Evolutionary conservation across 1,140 invertebrate species (phyloP).

Genomic region (Amyelois transitella): DNA sequence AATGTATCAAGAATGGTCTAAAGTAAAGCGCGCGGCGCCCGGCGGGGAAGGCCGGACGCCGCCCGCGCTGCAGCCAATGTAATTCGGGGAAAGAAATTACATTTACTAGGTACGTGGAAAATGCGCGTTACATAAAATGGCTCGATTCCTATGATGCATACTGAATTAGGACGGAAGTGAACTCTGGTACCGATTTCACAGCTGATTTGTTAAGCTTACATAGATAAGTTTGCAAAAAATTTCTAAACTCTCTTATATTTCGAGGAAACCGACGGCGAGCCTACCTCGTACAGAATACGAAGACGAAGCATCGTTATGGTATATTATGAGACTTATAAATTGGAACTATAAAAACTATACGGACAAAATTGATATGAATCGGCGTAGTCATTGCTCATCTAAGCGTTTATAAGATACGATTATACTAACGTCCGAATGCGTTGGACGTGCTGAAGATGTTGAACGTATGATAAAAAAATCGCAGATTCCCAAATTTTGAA

Average conservation of each 20-base stretch:
- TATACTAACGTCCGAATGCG: constrained; percentile 52
- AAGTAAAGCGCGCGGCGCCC: constrained; percentile 16
- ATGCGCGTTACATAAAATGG: constrained; percentile 73
- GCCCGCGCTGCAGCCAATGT: constrained; percentile 47
- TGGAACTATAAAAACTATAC: constrained; percentile 70
- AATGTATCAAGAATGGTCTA: background rate
- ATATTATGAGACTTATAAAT: constrained; percentile 68
- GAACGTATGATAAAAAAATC: constrained; percentile 21
- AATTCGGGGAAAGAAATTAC: constrained; percentile 65
- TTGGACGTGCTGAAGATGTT: constrained; percentile 41
- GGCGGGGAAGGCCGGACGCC: constrained; percentile 30
- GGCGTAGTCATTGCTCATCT: constrained; percentile 64
- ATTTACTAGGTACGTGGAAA: constrained; percentile 54
- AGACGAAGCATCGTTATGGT: constrained; percentile 47
- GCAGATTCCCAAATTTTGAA: constrained; percentile 34
- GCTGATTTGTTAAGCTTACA: constrained; percentile 69
- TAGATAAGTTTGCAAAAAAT: constrained; percentile 67
- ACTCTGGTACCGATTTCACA: constrained; percentile 72
- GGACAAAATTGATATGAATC: constrained; percentile 73
- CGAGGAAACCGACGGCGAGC: constrained; percentile 34
- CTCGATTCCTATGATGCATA: constrained; percentile 72
- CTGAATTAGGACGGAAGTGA: constrained; percentile 74
- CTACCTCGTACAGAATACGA: constrained; percentile 45
- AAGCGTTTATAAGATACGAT: constrained; percentile 63
- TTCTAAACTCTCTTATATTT: constrained; percentile 51